Percentiles rank a stretch among this genome's conserved stretches.
Evolutionary conservation across 2,797 vertebrate species (phyloP).

Genomic region (Arnoldichthys spilopterus): DNA sequence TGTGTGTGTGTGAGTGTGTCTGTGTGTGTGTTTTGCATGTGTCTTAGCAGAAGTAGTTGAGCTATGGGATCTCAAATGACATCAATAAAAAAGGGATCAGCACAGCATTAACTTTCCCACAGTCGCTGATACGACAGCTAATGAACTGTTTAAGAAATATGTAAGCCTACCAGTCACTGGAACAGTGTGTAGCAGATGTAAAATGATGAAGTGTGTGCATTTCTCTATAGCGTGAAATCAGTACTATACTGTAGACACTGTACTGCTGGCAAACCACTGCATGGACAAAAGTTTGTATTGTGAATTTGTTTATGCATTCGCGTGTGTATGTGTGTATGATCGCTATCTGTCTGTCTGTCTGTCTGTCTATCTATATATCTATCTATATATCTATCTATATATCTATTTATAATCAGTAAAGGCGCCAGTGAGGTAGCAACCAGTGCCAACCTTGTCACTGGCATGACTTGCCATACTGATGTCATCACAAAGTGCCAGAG

Average conservation of each 20-base stretch:
- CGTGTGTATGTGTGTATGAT: constrained; percentile 55
- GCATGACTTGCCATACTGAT: constrained; percentile 41
- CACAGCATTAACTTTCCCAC: constrained; percentile 46
- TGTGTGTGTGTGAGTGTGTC: constrained; percentile 22
- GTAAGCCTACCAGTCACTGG: background rate
- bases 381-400: constrained; percentile 17
- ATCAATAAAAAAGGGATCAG: constrained; percentile 45
- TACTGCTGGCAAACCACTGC: background rate
- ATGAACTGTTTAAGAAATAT: constrained; percentile 12
- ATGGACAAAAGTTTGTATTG: too few species aligned
- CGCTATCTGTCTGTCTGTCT: constrained; percentile 58
- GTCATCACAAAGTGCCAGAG: constrained; percentile 30
- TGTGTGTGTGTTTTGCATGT: constrained; percentile 53
- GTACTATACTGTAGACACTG: background rate
- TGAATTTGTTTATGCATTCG: background rate
- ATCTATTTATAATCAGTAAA: constrained; percentile 38
- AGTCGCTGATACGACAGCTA: constrained; percentile 26
- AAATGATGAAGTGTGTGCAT: background rate
- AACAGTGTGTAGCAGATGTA: background rate
- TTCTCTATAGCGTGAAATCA: background rate
- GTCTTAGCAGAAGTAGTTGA: constrained; percentile 52
- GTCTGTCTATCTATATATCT: too few species aligned
- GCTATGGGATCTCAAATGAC: constrained; percentile 25
- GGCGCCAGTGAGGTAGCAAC: constrained; percentile 64
- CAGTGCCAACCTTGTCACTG: constrained; percentile 56